Evolutionary conservation across 23 tunicate species (phyloP).

Genomic region (Phallusia fumigata): DNA sequence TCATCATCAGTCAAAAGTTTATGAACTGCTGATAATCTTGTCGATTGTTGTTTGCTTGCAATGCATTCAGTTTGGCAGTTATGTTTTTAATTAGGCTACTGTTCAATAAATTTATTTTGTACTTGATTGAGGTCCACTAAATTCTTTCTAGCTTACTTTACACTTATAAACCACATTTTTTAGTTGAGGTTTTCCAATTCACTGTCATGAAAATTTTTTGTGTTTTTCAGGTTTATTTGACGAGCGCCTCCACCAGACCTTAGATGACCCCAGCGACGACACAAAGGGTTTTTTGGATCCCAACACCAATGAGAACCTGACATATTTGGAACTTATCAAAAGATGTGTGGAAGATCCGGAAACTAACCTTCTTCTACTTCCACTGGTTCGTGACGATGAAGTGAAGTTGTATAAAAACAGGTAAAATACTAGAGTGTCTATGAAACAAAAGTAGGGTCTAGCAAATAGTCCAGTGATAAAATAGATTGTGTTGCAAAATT

Average conservation of each 20-base stretch:
- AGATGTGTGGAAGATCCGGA: slow-evolving; percentile 86
- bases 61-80: no score
- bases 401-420: slow-evolving; percentile 34
- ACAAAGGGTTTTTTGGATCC: slow-evolving; percentile 97
- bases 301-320: slow-evolving; percentile 89
- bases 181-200: not conserved
- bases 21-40: no score
- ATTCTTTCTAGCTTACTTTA: no score
- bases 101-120: no score
- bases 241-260: slow-evolving; percentile 67
- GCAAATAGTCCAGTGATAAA: no score
- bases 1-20: no score
- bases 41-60: no score
- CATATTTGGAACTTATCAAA: slow-evolving; percentile 83
- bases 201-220: not conserved
- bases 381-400: slow-evolving; percentile 59
- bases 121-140: no score
- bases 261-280: slow-evolving; percentile 89
- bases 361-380: slow-evolving; percentile 73
- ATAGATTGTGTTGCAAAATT: no score
- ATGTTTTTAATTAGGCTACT: no score
- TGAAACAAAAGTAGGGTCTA: no score
- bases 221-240: slow-evolving; percentile 69
- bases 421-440: no score
- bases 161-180: not conserved